Percentiles rank a stretch among this genome's conserved stretches.
Evolutionary conservation across 2,797 vertebrate species (phyloP).

Genomic region (Scarus forsteni): DNA sequence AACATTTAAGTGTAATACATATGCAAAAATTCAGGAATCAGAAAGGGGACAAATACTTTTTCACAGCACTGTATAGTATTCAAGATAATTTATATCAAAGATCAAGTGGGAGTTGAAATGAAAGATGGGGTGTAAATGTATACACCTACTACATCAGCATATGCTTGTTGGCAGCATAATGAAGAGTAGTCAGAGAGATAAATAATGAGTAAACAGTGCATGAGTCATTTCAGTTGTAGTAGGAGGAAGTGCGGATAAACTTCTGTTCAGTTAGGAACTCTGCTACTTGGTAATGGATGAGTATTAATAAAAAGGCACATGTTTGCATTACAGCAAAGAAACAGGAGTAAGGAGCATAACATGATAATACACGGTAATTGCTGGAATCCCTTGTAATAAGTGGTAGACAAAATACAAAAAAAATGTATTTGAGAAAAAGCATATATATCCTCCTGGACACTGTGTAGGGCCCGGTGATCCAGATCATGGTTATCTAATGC

Average conservation of each 20-base stretch:
- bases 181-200: slow-evolving; percentile 49
- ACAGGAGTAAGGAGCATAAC: slow-evolving; percentile 1
- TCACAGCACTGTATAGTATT: slow-evolving; percentile 13
- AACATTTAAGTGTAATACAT: too few species aligned
- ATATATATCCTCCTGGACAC: too few species aligned
- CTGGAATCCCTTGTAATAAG: not conserved
- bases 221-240: slow-evolving; percentile 36
- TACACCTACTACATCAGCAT: slow-evolving; percentile 74
- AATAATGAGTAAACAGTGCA: slow-evolving; percentile 28
- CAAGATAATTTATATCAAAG: slow-evolving; percentile 23
- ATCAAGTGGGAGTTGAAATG: slow-evolving; percentile 37
- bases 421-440: too few species aligned
- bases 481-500: too few species aligned
- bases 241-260: slow-evolving; percentile 50
- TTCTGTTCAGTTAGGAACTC: slow-evolving; percentile 37
- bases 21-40: too few species aligned
- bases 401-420: too few species aligned
- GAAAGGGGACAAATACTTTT: too few species aligned
- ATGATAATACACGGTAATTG: not conserved
- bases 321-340: slow-evolving; percentile 10
- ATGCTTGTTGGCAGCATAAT: slow-evolving; percentile 65
- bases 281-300: slow-evolving; percentile 27
- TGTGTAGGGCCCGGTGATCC: too few species aligned
- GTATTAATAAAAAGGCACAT: slow-evolving; percentile 10
- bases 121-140: slow-evolving; percentile 51